A percentile compares a stretch with the other conserved stretches of the same genome.
These are phyloP conservation scores for Lepetodrilus schrolli DNA, from an alignment of 2,888 invertebrate species.

Conservation along the genomic window DNA sequence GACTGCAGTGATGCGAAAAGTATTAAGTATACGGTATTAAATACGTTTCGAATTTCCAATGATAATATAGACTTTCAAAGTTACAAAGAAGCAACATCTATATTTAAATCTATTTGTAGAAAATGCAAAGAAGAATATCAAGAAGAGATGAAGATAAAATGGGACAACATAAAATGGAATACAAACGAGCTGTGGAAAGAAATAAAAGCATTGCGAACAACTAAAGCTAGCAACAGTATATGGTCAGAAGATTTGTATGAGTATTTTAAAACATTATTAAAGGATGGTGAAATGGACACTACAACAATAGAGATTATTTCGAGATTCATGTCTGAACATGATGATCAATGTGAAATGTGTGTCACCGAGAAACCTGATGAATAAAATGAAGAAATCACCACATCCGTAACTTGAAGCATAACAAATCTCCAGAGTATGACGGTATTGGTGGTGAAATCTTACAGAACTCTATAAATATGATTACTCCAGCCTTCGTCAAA, in stretches of 20 bases:
- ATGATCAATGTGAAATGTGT: not conserved
- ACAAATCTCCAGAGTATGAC: not conserved
- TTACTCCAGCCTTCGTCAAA: not conserved
- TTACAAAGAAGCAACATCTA: not conserved
- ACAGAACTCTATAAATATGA: not conserved
- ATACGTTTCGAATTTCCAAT: not conserved
- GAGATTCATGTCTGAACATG: not conserved
- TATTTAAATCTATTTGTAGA: not conserved
- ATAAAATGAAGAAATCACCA: not conserved
- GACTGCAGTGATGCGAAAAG: not conserved
- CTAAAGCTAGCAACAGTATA: not conserved
- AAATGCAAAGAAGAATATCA: not conserved
- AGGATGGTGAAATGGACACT: not conserved
- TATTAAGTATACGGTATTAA: not conserved
- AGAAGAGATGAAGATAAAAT: not conserved
- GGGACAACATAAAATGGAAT: not conserved
- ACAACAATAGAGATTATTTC: not conserved
- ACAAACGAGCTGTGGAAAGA: not conserved
- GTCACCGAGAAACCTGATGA: not conserved
- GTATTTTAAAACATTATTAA: not conserved
- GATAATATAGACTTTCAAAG: not conserved
- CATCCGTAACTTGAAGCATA: not conserved
- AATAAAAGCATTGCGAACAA: not conserved
- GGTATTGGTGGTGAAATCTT: not conserved
- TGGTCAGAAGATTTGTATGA: not conserved